phyloP scores from a whole-genome alignment of 1,140 invertebrate species.

The Drosophila ananassae region DNA sequence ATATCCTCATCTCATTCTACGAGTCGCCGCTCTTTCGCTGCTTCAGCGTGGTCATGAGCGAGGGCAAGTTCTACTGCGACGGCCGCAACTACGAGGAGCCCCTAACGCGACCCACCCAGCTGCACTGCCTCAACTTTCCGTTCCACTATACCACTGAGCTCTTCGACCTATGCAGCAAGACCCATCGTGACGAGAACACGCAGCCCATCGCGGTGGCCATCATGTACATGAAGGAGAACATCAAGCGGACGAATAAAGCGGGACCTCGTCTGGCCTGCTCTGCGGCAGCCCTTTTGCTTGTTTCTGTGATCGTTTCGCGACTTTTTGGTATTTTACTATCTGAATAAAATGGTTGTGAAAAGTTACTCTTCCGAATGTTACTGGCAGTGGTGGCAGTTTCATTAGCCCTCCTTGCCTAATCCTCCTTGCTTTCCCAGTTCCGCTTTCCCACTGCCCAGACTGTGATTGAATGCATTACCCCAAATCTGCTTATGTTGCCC shows the following conservation, averaged over 20 bases:
- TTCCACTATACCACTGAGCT: conserved; percentile 52
- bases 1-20: conserved; percentile 60
- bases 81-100: conserved; percentile 38
- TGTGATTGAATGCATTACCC: conserved; percentile 28
- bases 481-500: conserved; percentile 31
- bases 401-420: too few species aligned
- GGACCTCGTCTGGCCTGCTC: background rate
- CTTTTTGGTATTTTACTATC: conserved; percentile 41
- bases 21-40: conserved; percentile 56
- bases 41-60: conserved; percentile 39
- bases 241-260: background rate
- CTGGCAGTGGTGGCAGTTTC: background rate
- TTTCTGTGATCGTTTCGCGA: conserved; percentile 8
- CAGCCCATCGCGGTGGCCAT: conserved; percentile 31
- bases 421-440: background rate
- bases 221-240: conserved; percentile 32
- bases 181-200: background rate
- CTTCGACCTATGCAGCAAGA: conserved; percentile 30
- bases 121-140: conserved; percentile 57
- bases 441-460: background rate
- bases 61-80: conserved; percentile 54
- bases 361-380: background rate
- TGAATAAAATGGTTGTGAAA: conserved; percentile 33
- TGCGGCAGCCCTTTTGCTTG: conserved; percentile 4
- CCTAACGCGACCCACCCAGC: conserved; percentile 1